Evolutionary conservation across 2,113 vertebrate species (phyloP).

Genomic region (Trachemys scripta): DNA sequence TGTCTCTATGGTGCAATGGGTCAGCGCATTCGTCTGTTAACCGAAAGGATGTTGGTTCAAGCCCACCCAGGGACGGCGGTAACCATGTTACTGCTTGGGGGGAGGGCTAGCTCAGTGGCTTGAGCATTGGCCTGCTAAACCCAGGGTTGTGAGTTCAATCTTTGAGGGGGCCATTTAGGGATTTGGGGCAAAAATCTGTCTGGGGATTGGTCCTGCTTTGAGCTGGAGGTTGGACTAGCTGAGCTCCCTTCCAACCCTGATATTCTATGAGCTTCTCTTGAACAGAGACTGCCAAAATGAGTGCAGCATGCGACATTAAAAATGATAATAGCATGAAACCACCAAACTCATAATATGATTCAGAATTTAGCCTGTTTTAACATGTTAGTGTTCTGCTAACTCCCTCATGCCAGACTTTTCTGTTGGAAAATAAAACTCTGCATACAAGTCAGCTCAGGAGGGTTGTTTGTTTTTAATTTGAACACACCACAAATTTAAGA

Average conservation of each 20-base stretch:
- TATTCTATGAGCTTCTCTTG: not conserved
- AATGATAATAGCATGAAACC: not conserved
- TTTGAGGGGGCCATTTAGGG: no score
- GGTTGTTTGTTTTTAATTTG: not conserved
- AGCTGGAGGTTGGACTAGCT: no score
- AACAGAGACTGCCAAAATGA: not conserved
- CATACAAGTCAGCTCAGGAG: not conserved
- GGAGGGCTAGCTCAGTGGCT: no score
- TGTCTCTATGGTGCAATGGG: constrained; percentile 85
- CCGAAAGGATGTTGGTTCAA: constrained; percentile 87
- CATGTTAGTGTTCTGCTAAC: not conserved
- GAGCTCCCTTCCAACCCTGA: no score
- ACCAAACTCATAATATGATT: not conserved
- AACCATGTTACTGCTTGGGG: no score
- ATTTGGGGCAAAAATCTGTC: no score
- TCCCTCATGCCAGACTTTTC: not conserved
- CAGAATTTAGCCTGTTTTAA: not conserved
- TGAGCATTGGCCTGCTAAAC: no score
- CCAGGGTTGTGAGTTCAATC: no score
- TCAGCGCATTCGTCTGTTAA: constrained; percentile 86
- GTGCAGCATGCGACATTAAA: not conserved
- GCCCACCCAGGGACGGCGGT: constrained; percentile 80
- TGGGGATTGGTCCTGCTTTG: no score
- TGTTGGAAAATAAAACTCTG: not conserved
- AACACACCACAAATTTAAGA: not conserved